phyloP scores from a whole-genome alignment of 2,113 vertebrate species.

The Plecotus auritus region DNA sequence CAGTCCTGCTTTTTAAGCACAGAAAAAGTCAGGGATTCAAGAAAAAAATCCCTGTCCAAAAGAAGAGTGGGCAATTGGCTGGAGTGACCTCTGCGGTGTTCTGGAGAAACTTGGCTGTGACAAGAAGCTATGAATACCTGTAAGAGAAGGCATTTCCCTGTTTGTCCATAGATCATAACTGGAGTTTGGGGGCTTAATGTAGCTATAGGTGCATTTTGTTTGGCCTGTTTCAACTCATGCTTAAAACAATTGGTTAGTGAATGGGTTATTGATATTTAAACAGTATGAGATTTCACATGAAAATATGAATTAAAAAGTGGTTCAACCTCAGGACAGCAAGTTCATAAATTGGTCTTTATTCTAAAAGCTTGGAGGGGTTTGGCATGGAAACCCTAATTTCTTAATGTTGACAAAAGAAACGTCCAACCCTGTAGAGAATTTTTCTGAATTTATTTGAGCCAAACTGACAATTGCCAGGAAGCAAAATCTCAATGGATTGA shows the following conservation, averaged over 20 bases:
- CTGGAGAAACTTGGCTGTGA: neutral
- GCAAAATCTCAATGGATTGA: neutral
- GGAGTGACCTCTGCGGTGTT: neutral
- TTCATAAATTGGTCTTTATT: neutral
- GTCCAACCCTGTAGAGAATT: neutral
- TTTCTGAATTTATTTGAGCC: too few species aligned
- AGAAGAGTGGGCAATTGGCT: neutral
- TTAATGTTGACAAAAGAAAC: neutral
- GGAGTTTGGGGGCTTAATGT: neutral
- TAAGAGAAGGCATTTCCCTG: neutral
- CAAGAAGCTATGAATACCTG: neutral
- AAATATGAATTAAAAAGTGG: neutral
- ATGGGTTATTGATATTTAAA: neutral
- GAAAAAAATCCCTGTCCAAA: neutral
- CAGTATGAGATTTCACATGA: neutral
- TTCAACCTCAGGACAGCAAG: neutral
- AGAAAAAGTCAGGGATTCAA: neutral
- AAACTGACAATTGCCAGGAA: too few species aligned
- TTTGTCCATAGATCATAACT: neutral
- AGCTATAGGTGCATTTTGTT: neutral
- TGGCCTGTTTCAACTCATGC: neutral
- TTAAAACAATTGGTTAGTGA: neutral
- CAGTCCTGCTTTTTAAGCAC: neutral
- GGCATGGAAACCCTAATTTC: neutral
- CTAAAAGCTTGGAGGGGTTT: neutral